Evolutionary conservation across 1,140 invertebrate genomes (phyloP).

Genomic region (Drosophila sucinea): DNA sequence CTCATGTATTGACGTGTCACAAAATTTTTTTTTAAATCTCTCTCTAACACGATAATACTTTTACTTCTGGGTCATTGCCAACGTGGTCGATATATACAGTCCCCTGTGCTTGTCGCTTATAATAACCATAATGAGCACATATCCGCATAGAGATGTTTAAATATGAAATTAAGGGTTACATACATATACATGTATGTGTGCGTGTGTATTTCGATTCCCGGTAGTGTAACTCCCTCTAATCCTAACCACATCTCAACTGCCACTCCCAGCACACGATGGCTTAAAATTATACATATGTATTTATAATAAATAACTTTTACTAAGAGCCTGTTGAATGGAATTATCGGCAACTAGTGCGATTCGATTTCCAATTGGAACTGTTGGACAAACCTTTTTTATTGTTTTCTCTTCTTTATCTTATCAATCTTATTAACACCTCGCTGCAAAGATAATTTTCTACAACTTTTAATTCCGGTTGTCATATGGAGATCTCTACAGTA

Average conservation of each 20-base stretch:
- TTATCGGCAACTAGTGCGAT: background rate
- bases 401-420: constrained; percentile 3
- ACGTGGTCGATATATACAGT: constrained; percentile 32
- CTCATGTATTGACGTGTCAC: constrained; percentile 69
- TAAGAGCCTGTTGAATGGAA: background rate
- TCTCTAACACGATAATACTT: constrained; percentile 39
- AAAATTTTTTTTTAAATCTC: constrained; percentile 39
- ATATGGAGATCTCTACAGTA: background rate
- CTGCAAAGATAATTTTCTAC: constrained; percentile 2
- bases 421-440: background rate
- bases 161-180: background rate
- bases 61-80: constrained; percentile 26
- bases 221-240: background rate
- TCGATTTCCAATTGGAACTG: background rate
- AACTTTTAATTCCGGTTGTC: constrained; percentile 4
- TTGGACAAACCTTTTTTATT: background rate
- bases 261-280: background rate
- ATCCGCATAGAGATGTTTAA: background rate
- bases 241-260: background rate
- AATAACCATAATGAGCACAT: background rate
- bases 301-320: too few relatives aligned
- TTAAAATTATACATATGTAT: background rate
- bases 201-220: background rate
- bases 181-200: background rate
- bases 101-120: too few relatives aligned